These are phyloP conservation scores for Phenganax marumi DNA, from an alignment of 92 coral and sea anemone genomes.

Conservation along the genomic window DNA sequence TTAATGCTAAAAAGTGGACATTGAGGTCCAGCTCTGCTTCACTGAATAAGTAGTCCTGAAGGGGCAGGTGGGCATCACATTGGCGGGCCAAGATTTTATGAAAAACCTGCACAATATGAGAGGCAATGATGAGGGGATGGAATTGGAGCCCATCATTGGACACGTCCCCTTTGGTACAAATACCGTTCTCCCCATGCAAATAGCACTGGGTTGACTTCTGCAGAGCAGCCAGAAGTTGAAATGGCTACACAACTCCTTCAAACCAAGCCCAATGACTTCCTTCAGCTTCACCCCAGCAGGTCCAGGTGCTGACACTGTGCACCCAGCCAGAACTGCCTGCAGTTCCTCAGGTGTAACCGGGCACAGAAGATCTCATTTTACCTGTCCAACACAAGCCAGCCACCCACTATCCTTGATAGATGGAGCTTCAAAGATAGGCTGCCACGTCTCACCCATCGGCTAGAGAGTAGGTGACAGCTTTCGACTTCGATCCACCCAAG, in stretches of 20 bases:
- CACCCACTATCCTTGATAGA: background rate
- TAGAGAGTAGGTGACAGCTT: too few relatives aligned
- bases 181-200: conserved; percentile 12
- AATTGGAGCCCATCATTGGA: background rate
- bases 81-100: conserved; percentile 30
- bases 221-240: conserved; percentile 26
- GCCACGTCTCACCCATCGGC: background rate
- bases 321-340: background rate
- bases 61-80: conserved; percentile 22
- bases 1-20: too few relatives aligned
- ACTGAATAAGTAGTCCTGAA: too few relatives aligned
- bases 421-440: background rate
- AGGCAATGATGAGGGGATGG: conserved; percentile 25
- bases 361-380: background rate
- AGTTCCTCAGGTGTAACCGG: background rate
- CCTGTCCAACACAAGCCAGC: background rate
- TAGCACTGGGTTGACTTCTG: background rate
- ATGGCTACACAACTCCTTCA: background rate
- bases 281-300: conserved; percentile 5
- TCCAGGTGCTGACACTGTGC: background rate
- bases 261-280: background rate
- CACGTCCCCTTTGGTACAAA: background rate
- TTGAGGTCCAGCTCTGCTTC: too few relatives aligned
- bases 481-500: conserved; percentile 1
- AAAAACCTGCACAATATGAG: conserved; percentile 14